These are phyloP conservation scores for Eubasilissa regina DNA, from an alignment of 1,140 invertebrate genomes.

Conservation along the genomic window DNA sequence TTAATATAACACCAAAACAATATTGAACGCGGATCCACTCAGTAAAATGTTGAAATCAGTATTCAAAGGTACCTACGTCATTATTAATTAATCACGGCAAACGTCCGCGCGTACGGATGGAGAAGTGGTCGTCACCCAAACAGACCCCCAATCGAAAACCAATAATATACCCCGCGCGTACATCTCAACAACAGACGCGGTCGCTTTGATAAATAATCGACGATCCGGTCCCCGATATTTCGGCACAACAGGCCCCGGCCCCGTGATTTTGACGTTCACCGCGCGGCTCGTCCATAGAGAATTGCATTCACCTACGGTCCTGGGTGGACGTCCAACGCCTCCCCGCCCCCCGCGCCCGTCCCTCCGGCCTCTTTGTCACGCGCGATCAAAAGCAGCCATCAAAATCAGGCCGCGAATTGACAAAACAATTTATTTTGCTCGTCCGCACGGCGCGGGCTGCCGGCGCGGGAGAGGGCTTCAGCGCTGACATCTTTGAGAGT, in stretches of 20 bases:
- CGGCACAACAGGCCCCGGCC: slow-evolving; percentile 16
- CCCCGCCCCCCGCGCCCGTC: slow-evolving; percentile 14
- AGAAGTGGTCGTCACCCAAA: neutral
- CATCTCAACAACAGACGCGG: slow-evolving; percentile 25
- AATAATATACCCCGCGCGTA: slow-evolving; percentile 4
- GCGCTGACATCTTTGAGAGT: slow-evolving; percentile 35
- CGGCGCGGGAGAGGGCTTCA: neutral
- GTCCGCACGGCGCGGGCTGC: slow-evolving; percentile 13
- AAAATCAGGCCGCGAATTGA: slow-evolving; percentile 57
- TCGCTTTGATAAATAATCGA: slow-evolving; percentile 32
- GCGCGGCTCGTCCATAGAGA: neutral
- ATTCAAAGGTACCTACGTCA: no score
- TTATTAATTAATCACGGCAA: no score
- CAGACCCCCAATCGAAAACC: slow-evolving; percentile 8
- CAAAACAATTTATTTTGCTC: slow-evolving; percentile 59
- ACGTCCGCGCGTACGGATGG: no score
- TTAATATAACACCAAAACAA: no score
- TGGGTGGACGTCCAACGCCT: slow-evolving; percentile 6
- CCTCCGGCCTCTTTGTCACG: slow-evolving; percentile 50
- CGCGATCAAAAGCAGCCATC: slow-evolving; percentile 57
- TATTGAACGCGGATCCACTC: no score
- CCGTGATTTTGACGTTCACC: neutral
- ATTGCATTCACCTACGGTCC: slow-evolving; percentile 11
- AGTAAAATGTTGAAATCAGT: no score
- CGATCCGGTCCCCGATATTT: slow-evolving; percentile 18